These are phyloP conservation scores for Oreohelix idahoensis DNA, from an alignment of 1,140 invertebrate genomes.

Conservation along the genomic window DNA sequence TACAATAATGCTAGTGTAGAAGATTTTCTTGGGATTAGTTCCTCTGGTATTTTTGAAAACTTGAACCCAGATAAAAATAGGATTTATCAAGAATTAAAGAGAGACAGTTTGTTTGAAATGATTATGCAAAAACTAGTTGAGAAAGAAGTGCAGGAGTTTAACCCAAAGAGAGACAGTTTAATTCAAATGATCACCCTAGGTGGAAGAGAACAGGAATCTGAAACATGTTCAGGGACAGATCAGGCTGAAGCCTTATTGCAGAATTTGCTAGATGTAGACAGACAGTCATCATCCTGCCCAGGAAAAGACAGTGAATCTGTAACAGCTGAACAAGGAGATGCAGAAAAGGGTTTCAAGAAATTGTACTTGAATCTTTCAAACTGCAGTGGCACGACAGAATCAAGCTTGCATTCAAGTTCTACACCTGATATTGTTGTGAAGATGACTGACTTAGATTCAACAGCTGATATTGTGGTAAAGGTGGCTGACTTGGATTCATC, in stretches of 20 bases:
- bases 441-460: neutral
- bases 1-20: neutral
- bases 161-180: neutral
- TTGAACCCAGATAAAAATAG: neutral
- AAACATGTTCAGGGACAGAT: neutral
- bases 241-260: neutral
- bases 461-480: neutral
- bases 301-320: neutral
- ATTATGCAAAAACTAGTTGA: neutral
- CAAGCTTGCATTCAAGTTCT: no score
- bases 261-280: neutral
- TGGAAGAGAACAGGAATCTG: neutral
- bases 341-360: no score
- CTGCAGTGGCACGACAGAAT: no score
- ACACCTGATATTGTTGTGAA: no score
- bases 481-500: neutral
- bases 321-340: neutral
- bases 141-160: neutral
- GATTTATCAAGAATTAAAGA: neutral
- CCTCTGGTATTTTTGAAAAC: neutral
- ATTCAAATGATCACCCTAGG: neutral
- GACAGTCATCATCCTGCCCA: neutral
- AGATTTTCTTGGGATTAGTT: neutral
- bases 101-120: constrained; percentile 2
- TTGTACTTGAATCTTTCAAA: no score